Evolutionary conservation across 92 coral and sea anemone species (phyloP).

Genomic region (Porites rus): DNA sequence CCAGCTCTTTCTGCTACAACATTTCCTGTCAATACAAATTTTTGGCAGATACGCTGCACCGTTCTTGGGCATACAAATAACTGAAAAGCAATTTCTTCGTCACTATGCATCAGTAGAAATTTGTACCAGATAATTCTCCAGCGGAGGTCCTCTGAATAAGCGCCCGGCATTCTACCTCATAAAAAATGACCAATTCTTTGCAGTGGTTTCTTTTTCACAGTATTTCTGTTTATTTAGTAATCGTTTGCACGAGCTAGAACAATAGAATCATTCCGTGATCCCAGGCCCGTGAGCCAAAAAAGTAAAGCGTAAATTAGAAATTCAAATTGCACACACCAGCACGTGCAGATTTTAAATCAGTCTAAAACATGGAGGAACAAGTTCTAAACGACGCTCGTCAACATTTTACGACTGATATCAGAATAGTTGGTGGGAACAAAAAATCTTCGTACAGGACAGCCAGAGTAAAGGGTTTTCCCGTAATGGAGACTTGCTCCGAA

Average conservation of each 20-base stretch:
- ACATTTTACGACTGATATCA: constrained; percentile 19
- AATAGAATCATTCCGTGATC: background rate
- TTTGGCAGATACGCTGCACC: constrained; percentile 28
- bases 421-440: constrained; percentile 14
- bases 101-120: constrained; percentile 1
- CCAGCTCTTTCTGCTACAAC: constrained; percentile 34
- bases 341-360: background rate
- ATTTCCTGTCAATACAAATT: constrained; percentile 29
- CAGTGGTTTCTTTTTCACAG: background rate
- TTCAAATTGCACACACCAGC: constrained; percentile 4
- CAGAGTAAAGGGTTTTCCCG: constrained; percentile 38
- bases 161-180: background rate
- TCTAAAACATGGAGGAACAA: background rate
- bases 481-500: constrained; percentile 27
- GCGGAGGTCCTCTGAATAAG: constrained; percentile 10
- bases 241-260: background rate
- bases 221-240: background rate
- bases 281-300: background rate
- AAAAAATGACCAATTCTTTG: background rate
- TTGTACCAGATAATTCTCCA: constrained; percentile 31
- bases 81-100: constrained; percentile 44
- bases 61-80: constrained; percentile 49
- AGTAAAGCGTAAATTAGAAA: background rate
- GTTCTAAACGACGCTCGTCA: background rate
- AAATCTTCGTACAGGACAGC: constrained; percentile 46